Percentiles rank a stretch among this genome's conserved stretches.
These are phyloP conservation scores for Acestrorhynchus altus DNA, from an alignment of 2,797 vertebrate species.

Conservation along the genomic window DNA sequence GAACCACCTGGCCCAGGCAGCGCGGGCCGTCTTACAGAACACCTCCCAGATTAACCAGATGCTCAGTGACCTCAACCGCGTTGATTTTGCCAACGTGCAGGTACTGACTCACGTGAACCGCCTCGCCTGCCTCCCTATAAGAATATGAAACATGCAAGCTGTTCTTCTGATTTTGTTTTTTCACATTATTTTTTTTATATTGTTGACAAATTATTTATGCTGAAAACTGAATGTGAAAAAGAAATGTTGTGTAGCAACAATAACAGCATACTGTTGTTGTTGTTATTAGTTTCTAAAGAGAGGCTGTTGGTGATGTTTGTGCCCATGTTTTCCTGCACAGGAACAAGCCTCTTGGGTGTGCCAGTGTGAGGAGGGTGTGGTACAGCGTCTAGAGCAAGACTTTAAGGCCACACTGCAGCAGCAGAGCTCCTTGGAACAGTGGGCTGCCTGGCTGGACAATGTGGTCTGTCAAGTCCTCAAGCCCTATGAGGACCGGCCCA, in stretches of 20 bases:
- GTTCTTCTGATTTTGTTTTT: too few relatives aligned
- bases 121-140: too few relatives aligned
- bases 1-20: constrained; percentile 97
- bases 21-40: constrained; percentile 96
- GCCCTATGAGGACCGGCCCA: constrained; percentile 89
- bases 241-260: too few relatives aligned
- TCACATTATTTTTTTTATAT: too few relatives aligned
- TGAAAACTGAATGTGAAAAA: too few relatives aligned
- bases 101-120: constrained; percentile 66
- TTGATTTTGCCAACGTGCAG: constrained; percentile 98
- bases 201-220: too few relatives aligned
- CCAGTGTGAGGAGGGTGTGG: constrained; percentile 95
- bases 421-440: constrained; percentile 98
- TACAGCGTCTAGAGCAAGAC: constrained; percentile 96
- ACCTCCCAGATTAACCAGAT: constrained; percentile 99
- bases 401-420: constrained; percentile 97
- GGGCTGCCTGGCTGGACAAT: constrained; percentile 94
- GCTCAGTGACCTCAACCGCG: constrained; percentile 98
- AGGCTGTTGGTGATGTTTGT: background rate
- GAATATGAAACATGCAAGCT: too few relatives aligned
- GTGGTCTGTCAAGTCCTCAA: constrained; percentile 95
- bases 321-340: constrained; percentile 66
- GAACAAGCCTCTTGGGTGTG: constrained; percentile 99
- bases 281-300: background rate
- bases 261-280: too few relatives aligned